Percentiles rank a stretch among this genome's conserved stretches.
Evolutionary conservation across 2,113 vertebrate species (phyloP).

Genomic region (Malurus cyaneus): DNA sequence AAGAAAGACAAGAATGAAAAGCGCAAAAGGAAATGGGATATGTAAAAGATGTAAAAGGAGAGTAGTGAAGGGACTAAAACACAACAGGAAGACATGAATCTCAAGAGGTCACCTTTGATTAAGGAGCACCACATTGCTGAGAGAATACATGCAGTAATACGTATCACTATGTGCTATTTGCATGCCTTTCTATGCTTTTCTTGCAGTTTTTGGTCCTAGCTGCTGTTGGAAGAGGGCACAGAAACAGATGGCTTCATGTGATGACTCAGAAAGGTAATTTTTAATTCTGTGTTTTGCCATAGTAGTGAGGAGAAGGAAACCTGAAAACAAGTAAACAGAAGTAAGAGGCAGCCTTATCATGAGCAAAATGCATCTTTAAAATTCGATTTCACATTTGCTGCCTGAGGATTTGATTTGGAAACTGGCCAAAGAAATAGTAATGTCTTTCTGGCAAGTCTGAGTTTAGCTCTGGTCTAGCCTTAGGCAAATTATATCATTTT

Average conservation of each 20-base stretch:
- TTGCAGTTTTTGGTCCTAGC: not conserved
- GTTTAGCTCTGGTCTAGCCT: not conserved
- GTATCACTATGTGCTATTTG: not conserved
- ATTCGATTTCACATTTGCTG: not conserved
- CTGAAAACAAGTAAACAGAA: not conserved
- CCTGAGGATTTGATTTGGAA: not conserved
- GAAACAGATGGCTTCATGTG: not conserved
- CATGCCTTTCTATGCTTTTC: not conserved
- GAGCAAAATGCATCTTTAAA: not conserved
- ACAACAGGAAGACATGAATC: not conserved
- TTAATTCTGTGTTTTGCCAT: not conserved
- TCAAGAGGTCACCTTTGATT: not conserved
- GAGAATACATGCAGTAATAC: not conserved
- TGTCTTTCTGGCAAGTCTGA: not conserved
- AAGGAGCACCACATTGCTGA: not conserved
- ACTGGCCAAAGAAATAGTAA: not conserved
- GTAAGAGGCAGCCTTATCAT: not conserved
- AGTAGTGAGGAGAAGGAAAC: not conserved
- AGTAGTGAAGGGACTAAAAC: not conserved
- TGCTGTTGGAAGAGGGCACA: not conserved
- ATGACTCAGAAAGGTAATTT: not conserved
- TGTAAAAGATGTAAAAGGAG: not conserved
- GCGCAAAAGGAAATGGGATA: not conserved
- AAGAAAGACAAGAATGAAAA: not conserved
- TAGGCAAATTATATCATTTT: not conserved